These are phyloP conservation scores for Ditylenchus weischeri DNA, from an alignment of 2,888 invertebrate species.

Conservation along the genomic window DNA sequence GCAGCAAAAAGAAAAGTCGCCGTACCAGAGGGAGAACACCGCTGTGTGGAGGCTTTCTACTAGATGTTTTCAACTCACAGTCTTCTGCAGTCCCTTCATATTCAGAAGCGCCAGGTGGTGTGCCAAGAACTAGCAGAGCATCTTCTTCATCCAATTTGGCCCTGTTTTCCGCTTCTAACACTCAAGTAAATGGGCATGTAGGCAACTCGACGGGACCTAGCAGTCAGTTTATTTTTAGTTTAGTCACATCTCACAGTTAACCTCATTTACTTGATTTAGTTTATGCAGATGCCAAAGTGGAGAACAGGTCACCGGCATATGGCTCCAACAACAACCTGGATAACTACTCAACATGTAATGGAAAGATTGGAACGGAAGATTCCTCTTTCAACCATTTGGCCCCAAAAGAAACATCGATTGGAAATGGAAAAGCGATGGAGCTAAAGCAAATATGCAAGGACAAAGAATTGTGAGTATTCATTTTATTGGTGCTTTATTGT, in stretches of 20 bases:
- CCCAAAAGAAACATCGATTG: constrained; percentile 1
- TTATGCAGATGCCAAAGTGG: constrained; percentile 3
- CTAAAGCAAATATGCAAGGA: constrained; percentile 27
- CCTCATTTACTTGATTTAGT: not conserved
- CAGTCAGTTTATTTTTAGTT: not conserved
- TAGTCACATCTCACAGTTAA: not conserved
- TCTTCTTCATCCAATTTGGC: no score
- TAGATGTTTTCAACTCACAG: not conserved
- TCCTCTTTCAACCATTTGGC: no score
- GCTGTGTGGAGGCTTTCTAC: constrained; percentile 7
- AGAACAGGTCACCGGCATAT: not conserved
- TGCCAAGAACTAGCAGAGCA: no score
- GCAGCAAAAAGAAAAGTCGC: constrained; percentile 2
- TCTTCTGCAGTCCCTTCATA: no score
- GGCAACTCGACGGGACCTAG: no score
- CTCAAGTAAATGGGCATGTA: constrained; percentile 3
- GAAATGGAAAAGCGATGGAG: constrained; percentile 11
- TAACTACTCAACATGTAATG: no score
- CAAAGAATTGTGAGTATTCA: constrained; percentile 31
- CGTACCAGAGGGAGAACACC: constrained; percentile 5
- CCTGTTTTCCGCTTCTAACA: not conserved
- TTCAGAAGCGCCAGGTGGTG: no score
- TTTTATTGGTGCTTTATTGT: not conserved
- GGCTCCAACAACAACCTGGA: not conserved
- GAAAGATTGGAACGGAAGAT: no score